Evolutionary conservation across 2,888 invertebrate genomes (phyloP), one percentile per base, ranked within the genome.

Genomic region (Cheilosia variabilis): DNA sequence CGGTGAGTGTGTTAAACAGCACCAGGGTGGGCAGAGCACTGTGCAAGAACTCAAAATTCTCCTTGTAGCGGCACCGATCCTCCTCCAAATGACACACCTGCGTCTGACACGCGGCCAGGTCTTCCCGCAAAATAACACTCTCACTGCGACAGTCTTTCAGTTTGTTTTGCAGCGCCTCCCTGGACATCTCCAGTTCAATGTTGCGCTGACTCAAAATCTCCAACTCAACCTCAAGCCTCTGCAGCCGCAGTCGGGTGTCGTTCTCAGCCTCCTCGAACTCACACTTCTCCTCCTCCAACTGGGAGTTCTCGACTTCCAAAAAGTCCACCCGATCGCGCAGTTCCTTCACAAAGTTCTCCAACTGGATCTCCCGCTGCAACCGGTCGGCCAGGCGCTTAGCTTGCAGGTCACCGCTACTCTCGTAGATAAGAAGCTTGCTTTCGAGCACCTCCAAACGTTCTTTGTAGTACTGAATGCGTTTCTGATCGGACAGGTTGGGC

Each of bases 251-350:
- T 65, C 92, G 90, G n/a, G 95, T 95, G 89, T 96, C 96, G 93
- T 96, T 96, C 92, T 96, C 96, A 34, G 95, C 95, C 91, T 96
- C 96, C 92, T 96, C 96, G 87, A 95, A 93, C 91, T 96, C 96
- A 90, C 95, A 95, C 91, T 95, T 94, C 89, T 95, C 95, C 90
- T 96, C 95, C 89, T 96, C 95, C 88, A 96, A 92, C 88, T 93
- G 93, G 76, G 94, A 93, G 91, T 95, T 95, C 89, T 95, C 94
- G 58, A 94, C 93, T 89, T 94, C 93, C 89, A 95, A 93, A 89
- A 93, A 93, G 87, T 93, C 92, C 63, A 95, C 93, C n/a, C 93
- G 91, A 69, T 93, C 92, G 1, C 90, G 91, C 43, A 94, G 89
- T 63, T 93, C 92, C 87, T 93, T 92, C 1, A 93, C 91, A 82